phyloP scores from a whole-genome alignment of 1,140 invertebrate genomes.

The Copidosoma floridanum region DNA sequence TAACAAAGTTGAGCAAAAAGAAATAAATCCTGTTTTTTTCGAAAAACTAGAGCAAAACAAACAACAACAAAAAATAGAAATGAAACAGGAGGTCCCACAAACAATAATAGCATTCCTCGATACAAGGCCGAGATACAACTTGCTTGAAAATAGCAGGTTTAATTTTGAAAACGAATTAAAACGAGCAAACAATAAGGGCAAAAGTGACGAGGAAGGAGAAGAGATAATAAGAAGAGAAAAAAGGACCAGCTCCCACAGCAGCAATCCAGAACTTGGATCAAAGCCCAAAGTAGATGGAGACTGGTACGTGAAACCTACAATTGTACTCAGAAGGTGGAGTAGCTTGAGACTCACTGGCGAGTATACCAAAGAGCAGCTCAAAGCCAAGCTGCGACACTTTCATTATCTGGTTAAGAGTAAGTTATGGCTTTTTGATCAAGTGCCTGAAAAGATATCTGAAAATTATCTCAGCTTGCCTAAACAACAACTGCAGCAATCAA shows the following conservation, averaged over 20 bases:
- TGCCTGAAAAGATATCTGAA: too few relatives aligned
- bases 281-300: conserved; percentile 27
- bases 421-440: too few relatives aligned
- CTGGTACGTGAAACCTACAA: conserved; percentile 25
- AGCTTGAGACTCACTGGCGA: conserved; percentile 22
- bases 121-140: conserved; percentile 37
- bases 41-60: conserved; percentile 52
- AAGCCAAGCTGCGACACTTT: not conserved
- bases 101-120: conserved; percentile 30
- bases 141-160: conserved; percentile 41
- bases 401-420: too few relatives aligned
- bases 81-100: conserved; percentile 24
- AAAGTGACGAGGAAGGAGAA: too few relatives aligned
- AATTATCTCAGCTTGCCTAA: not conserved
- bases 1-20: too few relatives aligned
- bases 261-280: conserved; percentile 38
- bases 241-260: conserved; percentile 8
- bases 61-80: too few relatives aligned
- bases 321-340: conserved; percentile 28
- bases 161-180: too few relatives aligned
- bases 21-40: too few relatives aligned
- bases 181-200: too few relatives aligned
- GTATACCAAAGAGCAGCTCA: conserved; percentile 13
- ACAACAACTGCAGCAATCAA: not conserved
- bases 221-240: too few relatives aligned